Conservation (phyloP, 2,888 invertebrate genomes). For the Chrysomela aeneicollis region DNA sequence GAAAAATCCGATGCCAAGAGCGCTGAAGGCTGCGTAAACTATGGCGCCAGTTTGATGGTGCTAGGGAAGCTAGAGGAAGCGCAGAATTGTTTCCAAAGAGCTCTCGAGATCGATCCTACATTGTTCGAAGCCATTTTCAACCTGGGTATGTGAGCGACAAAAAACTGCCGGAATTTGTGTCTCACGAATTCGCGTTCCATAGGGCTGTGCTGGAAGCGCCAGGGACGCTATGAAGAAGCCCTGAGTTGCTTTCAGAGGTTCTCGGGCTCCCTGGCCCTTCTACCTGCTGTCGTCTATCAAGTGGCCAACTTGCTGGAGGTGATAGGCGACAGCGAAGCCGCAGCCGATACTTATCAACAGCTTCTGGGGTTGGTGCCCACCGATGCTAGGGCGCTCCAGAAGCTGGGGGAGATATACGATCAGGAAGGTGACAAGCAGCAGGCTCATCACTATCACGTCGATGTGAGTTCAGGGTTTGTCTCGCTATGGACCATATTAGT, state of each 20-base stretch:
- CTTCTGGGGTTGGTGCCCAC: constrained; percentile 84
- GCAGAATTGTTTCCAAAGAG: constrained; percentile 75
- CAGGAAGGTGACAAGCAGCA: constrained; percentile 90
- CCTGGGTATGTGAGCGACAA: constrained; percentile 65
- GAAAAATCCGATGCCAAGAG: constrained; percentile 79
- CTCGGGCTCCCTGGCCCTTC: constrained; percentile 65
- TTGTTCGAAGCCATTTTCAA: constrained; percentile 88
- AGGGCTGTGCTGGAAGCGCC: constrained; percentile 75
- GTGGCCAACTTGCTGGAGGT: constrained; percentile 80
- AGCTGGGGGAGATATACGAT: constrained; percentile 90
- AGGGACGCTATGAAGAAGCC: constrained; percentile 76
- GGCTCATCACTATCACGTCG: constrained; percentile 83
- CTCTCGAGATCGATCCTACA: constrained; percentile 80
- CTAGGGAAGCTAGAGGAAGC: constrained; percentile 76
- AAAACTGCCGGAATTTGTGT: neutral
- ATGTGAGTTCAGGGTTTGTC: constrained; percentile 51
- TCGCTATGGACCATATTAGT: too few species aligned
- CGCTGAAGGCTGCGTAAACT: constrained; percentile 84
- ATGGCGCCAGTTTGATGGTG: constrained; percentile 80
- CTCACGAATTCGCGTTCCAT: neutral
- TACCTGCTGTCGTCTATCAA: constrained; percentile 71
- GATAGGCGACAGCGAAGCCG: constrained; percentile 68
- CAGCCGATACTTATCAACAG: constrained; percentile 75
- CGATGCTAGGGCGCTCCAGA: constrained; percentile 88
- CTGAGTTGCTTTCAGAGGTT: constrained; percentile 83